Evolutionary conservation across 2,113 vertebrate genomes (phyloP), one percentile per base, ranked within the genome.

Genomic region (Syrrhaptes paradoxus): DNA sequence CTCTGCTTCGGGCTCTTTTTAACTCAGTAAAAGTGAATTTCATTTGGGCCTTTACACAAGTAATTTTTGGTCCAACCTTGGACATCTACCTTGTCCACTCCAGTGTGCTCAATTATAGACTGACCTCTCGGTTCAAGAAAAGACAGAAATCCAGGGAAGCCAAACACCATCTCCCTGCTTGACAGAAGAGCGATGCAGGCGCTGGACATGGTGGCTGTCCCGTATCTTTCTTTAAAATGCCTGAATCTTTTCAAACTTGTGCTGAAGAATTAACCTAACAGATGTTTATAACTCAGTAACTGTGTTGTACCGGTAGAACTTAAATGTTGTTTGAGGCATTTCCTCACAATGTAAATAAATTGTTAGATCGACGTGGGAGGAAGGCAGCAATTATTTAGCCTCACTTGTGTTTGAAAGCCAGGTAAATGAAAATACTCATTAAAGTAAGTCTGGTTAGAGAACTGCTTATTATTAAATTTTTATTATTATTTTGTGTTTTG

Each of bases 51-150:
- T 73, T 93, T 15, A 31, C 20, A 79, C 8, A 65, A 45, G 7
- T 41, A 10, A 10, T 31, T 84, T 51, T 78, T 90, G 32, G 24
- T 52, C 38, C 16, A 52, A 0, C 8, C 9, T 34, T 19, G 4
- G 66, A 11, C 19, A 25, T 26, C 34, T 26, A 17, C 29, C 13
- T 17, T 73, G 77, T 61, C 63, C 57, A 0, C 13, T 57, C 65
- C 15, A 19, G 0, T 31, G 21, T 61, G 36, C 34, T 76, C 72
- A 51, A 2, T 43, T 19, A 2, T 19, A 4, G 0, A 0, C 25
- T 70, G 78, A 9, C 24, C 32, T 54, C n/a, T 19, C 17, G 3
- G 3, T 0, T 46, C 29, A 36, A n/a, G 58, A 24, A 17, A 31
- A n/a, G 67, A 28, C 16, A 41, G 61, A 80, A 87, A 25, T 34